Base-by-base conservation (phyloP, 2,888 invertebrate species). In the Erebia ligea region DNA sequence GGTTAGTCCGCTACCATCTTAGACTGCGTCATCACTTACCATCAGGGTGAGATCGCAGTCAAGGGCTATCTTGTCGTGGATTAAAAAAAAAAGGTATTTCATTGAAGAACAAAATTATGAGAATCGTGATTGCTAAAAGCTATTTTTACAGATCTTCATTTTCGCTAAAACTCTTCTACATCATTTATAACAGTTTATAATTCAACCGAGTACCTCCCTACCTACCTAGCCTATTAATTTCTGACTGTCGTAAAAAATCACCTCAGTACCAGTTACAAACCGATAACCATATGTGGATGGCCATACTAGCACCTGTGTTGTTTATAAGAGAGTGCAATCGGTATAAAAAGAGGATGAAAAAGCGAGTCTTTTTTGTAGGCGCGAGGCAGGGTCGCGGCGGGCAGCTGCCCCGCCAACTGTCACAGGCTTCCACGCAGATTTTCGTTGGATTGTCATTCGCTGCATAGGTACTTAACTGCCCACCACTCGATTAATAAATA, bases 231-330 rank as follows among this genome's bases (percentile, higher is more conserved):
- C 81, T 84, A 84, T 84, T 84, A 80, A 83, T 84, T 80, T 83
- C 79, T 79, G 79, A 77, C 79, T 81, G 79, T 82, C 77, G 80
- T 86, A 88, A 88, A 89, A 90, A 89, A 87, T 81, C 80, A 79
- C 82, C 83, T 86, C 82, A 79, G 80, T 81, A 82, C 82, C 80
- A 81, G 82, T 82, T 82, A 85, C 85, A 86, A 84, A 82, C 80
- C 86, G 86, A 90, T 89, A 91, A 89, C 91, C 92, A 92, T 92
- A 92, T 91, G 92, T 89, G 88, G 89, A 90, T 82, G 86, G 88
- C 88, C 88, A 90, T 89, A 87, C 87, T 80, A 87, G 92, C 92
- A 93, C 92, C 92, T 93, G 92, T 93, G 92, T 93, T 91, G 91
- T 91, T 91, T 93, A 91, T 91, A 91, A 89, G 91, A 89, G 86